phyloP scores from a whole-genome alignment of 1,140 invertebrate genomes.

The Sinella curviseta region DNA sequence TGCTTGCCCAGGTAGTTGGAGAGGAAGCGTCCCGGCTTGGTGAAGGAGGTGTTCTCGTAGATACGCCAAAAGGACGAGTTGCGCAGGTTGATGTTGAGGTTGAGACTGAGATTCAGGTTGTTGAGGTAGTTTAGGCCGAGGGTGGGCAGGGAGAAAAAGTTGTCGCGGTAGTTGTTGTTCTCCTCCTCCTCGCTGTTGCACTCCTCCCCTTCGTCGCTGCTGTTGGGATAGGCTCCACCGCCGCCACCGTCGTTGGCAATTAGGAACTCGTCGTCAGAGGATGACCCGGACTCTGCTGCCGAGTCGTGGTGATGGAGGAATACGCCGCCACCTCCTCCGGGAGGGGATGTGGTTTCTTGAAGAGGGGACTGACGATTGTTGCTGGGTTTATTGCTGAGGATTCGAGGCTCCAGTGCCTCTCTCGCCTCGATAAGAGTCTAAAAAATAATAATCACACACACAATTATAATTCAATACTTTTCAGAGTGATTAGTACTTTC shows the following conservation, averaged over 20 bases:
- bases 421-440: background rate
- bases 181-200: conserved; percentile 6
- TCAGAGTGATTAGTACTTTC: background rate
- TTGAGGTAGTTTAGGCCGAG: conserved; percentile 43
- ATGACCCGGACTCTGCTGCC: background rate
- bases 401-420: background rate
- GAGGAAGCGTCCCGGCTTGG: background rate
- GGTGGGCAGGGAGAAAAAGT: conserved; percentile 39
- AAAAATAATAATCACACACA: background rate
- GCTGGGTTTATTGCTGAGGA: too few species aligned
- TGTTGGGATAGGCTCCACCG: too few species aligned
- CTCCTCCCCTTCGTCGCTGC: conserved; percentile 10
- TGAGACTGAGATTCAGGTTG: conserved; percentile 41
- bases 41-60: conserved; percentile 38
- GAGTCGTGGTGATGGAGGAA: too few species aligned
- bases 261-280: conserved; percentile 4
- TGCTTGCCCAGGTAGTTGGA: conserved; percentile 2
- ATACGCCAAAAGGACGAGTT: conserved; percentile 45
- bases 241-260: conserved; percentile 9
- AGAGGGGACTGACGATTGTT: too few species aligned
- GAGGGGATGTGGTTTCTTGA: too few species aligned
- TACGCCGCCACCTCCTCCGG: too few species aligned
- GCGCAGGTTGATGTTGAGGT: conserved; percentile 31
- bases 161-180: conserved; percentile 30
- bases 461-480: background rate